Base-by-base conservation (phyloP, 2,113 vertebrate species). In the Rhineura floridana region DNA sequence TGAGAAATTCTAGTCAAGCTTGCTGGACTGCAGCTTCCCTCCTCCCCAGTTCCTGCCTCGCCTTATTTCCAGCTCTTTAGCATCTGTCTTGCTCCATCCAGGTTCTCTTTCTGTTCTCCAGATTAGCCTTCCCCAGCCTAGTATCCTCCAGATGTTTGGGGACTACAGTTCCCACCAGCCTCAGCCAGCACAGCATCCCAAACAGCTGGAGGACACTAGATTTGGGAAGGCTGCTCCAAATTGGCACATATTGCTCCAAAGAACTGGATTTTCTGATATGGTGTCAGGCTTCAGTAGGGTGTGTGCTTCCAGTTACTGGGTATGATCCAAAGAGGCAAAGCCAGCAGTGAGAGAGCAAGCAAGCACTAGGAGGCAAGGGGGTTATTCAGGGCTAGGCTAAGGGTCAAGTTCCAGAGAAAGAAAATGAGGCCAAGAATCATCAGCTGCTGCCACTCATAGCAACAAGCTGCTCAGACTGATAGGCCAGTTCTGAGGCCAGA, bases 1-100 rank as follows among this genome's bases (percentile, higher is more conserved):
- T 6, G 76, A 70, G 6, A 63, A 90, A 89, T 85, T 30, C 12
- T 55, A 77, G 84, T 59, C 84, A 78, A 86, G 52, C 6, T 52
- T 82, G 39, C 86, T 87, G 79, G 48, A 5, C 11, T 87, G 36
- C 67, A 80, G 9, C 50, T 42, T 79, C 65, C 65, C 67, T 46
- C 55, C 39, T 36, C 28, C 21, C 13, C 30, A 87, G 42, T 75
- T 87, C 42, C 67, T 82, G 52, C 10, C 28, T 44, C n/a, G 36
- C 67, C 36, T 62, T 73, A 25, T 46, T 73, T 48, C 62, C 33
- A 67, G 25, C n/a, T 55, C 23, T 48, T 13, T 21, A 73, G 33
- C 65, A 87, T 72, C 48, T 81, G 73, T 28, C 59, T 81, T 72
- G 25, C 50, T 62, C 25, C 9, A 44, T 87, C 44, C 52, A 36